Evolutionary conservation across 1,140 invertebrate species (phyloP), one percentile per base, ranked within the genome.

Genomic region (Hypothenemus hampei): DNA sequence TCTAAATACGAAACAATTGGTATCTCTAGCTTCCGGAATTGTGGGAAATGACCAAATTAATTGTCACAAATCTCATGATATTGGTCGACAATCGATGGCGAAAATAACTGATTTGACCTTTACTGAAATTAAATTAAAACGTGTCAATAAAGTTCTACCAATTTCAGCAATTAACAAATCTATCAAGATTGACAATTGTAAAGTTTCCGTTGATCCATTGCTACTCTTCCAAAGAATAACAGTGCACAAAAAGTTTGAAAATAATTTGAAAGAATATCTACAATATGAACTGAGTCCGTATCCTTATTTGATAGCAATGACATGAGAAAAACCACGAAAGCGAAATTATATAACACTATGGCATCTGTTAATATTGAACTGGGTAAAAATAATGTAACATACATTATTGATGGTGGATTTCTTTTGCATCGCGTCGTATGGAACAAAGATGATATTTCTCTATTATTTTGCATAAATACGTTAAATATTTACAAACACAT

Each of bases 201-300:
- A 63, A 58, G 65, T 72, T 13, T 10, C 58, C 36, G 41, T 72
- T 41, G 65, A 72, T 58, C 66, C 67, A 39, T 37, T 64, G 46
- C 57, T 70, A 58, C 58, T 74, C 11, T 73, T 72, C 55, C 70
- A 74, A 65, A 54, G 66, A 48, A 72, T 73, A 23, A 53, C 49
- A 21, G 54, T 60, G 24, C 35, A 57, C 24, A 48, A 62, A 24
- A 44, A 47, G 59, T 65, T 37, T 70, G 62, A 57, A 65, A 73
- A n/a, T 46, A 62, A 44, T 69, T 69, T 62, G 68, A 73, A 59
- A 55, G n/a, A n/a, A n/a, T 74, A 6, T 51, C 60, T 19, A 64
- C 68, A 8, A 67, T 49, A 55, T 65, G 66, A 4, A 56, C 65
- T 29, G 60, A n/a, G n/a, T n/a, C n/a, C n/a, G n/a, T n/a, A n/a